Conservation (phyloP, 2,113 vertebrate species). For the Amphiprion percula region DNA sequence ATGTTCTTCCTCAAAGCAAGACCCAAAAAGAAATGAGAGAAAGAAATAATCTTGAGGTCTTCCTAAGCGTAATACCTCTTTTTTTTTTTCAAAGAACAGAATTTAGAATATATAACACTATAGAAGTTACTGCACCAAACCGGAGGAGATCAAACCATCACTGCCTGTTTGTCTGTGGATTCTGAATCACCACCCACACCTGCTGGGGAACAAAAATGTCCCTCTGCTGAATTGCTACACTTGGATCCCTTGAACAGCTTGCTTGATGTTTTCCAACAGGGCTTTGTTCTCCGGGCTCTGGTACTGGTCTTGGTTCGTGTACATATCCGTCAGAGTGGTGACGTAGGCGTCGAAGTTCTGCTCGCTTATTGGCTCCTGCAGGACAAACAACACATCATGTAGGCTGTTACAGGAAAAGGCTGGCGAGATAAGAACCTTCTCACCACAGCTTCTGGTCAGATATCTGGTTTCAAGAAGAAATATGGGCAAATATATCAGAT, state of each 20-base stretch:
- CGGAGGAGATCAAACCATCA: conserved; percentile 87
- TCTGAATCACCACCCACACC: conserved; percentile 36
- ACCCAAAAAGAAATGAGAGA: conserved; percentile 87
- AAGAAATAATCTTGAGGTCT: conserved; percentile 87
- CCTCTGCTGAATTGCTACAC: conserved; percentile 90
- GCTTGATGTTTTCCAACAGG: conserved; percentile 99
- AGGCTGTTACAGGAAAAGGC: no score
- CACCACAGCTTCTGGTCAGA: no score
- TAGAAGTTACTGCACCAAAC: conserved; percentile 92
- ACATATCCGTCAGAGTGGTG: conserved; percentile 99
- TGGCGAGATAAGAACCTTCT: no score
- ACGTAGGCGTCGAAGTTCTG: conserved; percentile 99
- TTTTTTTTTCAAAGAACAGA: conserved; percentile 83
- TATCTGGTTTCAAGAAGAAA: no score
- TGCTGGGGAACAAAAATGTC: conserved; percentile 65
- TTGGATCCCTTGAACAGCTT: conserved; percentile 99
- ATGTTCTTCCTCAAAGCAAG: conserved; percentile 93
- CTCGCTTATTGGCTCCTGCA: conserved; percentile 97
- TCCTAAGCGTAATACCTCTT: conserved; percentile 92
- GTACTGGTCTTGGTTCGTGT: conserved; percentile 98
- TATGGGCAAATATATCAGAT: no score
- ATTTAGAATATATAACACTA: conserved; percentile 93
- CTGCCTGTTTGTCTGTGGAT: conserved; percentile 60
- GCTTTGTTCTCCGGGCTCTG: conserved; percentile 99
- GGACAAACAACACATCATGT: background rate